Evolutionary conservation across 2,797 vertebrate genomes (phyloP).

Genomic region (Sebastes variabilis): DNA sequence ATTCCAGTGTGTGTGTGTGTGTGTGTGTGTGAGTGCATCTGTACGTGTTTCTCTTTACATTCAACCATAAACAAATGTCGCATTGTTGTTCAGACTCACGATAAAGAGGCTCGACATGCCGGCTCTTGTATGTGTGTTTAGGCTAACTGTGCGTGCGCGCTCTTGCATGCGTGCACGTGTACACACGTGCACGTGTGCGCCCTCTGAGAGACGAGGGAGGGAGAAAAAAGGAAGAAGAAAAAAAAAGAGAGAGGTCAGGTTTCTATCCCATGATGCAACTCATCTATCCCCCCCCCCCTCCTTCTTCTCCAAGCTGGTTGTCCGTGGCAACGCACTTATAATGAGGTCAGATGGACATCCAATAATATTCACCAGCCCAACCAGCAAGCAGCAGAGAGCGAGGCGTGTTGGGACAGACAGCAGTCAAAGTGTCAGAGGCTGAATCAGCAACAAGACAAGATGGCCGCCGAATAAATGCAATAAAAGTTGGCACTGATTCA

Average conservation of each 20-base stretch:
- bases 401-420: conserved; percentile 52
- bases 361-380: conserved; percentile 73
- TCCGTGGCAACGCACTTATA: conserved; percentile 76
- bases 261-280: conserved; percentile 81
- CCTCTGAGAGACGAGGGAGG: conserved; percentile 32
- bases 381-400: conserved; percentile 36
- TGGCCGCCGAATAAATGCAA: conserved; percentile 40
- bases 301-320: conserved; percentile 53
- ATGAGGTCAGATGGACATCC: conserved; percentile 83
- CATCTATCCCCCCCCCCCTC: conserved; percentile 1
- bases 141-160: conserved; percentile 5
- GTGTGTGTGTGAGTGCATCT: background rate
- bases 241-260: conserved; percentile 67
- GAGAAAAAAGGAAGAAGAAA: background rate
- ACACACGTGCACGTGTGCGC: conserved; percentile 42
- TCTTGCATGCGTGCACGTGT: background rate
- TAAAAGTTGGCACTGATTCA: conserved; percentile 2
- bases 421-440: conserved; percentile 66
- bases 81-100: conserved; percentile 9
- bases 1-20: background rate
- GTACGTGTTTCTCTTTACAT: conserved; percentile 3
- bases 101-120: background rate
- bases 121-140: conserved; percentile 54
- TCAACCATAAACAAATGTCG: conserved; percentile 15
- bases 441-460: conserved; percentile 67